These are phyloP conservation scores for Drosophila serrata DNA, from an alignment of 1,140 invertebrate genomes.

Conservation along the genomic window DNA sequence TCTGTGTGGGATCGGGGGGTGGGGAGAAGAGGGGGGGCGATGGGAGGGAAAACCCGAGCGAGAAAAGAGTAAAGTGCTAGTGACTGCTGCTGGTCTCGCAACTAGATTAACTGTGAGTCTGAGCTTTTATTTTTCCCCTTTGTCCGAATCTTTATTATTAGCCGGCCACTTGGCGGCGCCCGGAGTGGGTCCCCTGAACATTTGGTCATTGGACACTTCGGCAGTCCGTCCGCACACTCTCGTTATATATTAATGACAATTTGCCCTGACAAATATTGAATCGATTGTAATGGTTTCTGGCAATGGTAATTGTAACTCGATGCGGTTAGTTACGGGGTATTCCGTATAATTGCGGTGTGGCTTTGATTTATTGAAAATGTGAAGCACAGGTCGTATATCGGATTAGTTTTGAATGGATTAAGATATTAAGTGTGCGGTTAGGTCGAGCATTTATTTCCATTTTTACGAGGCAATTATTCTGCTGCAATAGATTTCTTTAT, in stretches of 20 bases:
- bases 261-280: conserved; percentile 64
- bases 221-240: conserved; percentile 19
- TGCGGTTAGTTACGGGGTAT: conserved; percentile 52
- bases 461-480: background rate
- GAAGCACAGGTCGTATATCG: conserved; percentile 13
- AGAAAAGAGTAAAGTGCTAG: conserved; percentile 41
- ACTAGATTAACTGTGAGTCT: conserved; percentile 74
- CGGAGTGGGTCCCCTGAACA: conserved; percentile 6
- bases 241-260: conserved; percentile 58
- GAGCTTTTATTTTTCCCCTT: conserved; percentile 48
- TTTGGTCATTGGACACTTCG: conserved; percentile 30
- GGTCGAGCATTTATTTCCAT: no score
- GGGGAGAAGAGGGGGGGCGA: no score
- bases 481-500: background rate
- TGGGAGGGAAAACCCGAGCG: conserved; percentile 8
- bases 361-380: conserved; percentile 37
- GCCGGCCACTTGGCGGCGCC: conserved; percentile 48
- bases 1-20: conserved; percentile 1
- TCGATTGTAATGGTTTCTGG: conserved; percentile 57
- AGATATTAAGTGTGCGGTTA: conserved; percentile 8
- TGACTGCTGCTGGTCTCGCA: conserved; percentile 57
- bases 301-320: conserved; percentile 53
- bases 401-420: conserved; percentile 26
- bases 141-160: conserved; percentile 71
- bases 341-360: conserved; percentile 26